Evolutionary conservation across 2,113 vertebrate species (phyloP), one percentile per base, ranked within the genome.

Genomic region (Piaya cayana): DNA sequence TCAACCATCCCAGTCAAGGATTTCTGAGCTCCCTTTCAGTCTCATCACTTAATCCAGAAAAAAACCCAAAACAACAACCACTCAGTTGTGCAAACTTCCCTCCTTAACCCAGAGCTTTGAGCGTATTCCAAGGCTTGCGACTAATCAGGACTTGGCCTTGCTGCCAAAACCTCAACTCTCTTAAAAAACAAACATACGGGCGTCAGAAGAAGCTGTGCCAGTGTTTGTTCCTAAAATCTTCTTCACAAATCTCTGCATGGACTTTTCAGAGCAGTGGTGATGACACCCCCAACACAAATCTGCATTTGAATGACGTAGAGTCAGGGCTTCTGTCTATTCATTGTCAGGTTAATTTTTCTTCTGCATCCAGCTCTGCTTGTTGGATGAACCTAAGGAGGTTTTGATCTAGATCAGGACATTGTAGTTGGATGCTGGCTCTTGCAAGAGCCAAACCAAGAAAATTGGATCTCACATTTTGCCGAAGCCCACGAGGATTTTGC

Each of bases 271-370:
- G 26, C 47, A 52, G 14, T 13, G 59, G 42, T 45, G 89, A n/a
- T 0, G 12, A 77, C 59, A 56, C 6, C 3, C 11, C 49, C 27
- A 7, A 22, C 2, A 7, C 64, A 88, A 36, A 56, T 0, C 19
- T 37, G 67, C 50, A 4, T 20, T 11, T 43, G 26, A 34, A 50
- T 1, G 5, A 18, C 42, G 19, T 9, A 49, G 27, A 55, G 52
- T 7, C 9, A 11, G 78, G 39, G 22, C 12, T 23, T 65, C 37
- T 5, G 15, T 6, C 26, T 53, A 6, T 23, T 60, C 43, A 12
- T 19, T 74, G 12, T 1, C n/a, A n/a, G 39, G 17, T 7, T 70
- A 8, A 2, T 34, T 50, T 56, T 47, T 29, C 9, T 36, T 45
- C 52, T 27, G 36, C 52, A 18, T 36, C 47, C 47, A 32, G 23